phyloP scores from a whole-genome alignment of 2,888 invertebrate species.

The Sarcophaga caerulescens region DNA sequence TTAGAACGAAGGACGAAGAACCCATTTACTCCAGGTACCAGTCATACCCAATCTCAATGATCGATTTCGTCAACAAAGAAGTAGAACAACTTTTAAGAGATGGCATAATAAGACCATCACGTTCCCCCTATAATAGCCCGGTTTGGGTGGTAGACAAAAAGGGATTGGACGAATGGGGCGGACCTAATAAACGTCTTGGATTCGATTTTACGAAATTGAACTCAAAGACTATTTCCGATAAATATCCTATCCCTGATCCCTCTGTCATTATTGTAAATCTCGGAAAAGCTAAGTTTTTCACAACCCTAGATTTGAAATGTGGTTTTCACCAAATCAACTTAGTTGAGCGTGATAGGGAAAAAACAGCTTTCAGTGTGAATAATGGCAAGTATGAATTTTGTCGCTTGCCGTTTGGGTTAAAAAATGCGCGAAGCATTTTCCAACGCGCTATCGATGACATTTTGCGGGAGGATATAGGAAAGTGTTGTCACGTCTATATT shows the following conservation, averaged over 20 bases:
- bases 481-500: constrained; percentile 9
- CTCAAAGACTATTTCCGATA: neutral
- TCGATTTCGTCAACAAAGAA: too few relatives aligned
- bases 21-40: too few relatives aligned
- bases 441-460: constrained; percentile 1
- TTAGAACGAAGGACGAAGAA: too few relatives aligned
- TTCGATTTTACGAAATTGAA: constrained; percentile 43
- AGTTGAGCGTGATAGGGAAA: constrained; percentile 28
- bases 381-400: neutral
- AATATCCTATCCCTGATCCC: constrained; percentile 7
- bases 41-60: too few relatives aligned
- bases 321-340: constrained; percentile 44
- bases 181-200: constrained; percentile 39
- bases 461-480: neutral
- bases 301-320: constrained; percentile 40
- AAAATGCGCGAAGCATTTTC: neutral
- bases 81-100: neutral
- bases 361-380: constrained; percentile 16
- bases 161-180: constrained; percentile 19
- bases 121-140: neutral
- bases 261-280: constrained; percentile 39
- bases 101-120: neutral
- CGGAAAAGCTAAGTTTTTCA: constrained; percentile 39
- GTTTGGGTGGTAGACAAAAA: constrained; percentile 8
- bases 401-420: neutral